A percentile compares a stretch with the other conserved stretches of the same genome.
Evolutionary conservation across 2,888 invertebrate species (phyloP).

Genomic region (Drosophila rellima): DNA sequence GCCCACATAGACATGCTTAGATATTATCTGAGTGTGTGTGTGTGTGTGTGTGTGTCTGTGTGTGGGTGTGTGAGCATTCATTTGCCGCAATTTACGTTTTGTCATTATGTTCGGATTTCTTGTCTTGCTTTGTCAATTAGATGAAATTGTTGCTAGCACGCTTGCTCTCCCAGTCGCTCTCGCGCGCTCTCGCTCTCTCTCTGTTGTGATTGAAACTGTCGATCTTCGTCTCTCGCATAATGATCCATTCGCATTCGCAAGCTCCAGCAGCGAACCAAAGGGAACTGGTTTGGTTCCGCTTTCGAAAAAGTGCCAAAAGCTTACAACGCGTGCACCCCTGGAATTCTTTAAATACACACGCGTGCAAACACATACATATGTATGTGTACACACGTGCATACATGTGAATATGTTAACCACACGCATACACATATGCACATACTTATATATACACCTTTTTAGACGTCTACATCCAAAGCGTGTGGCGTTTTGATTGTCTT

Average conservation of each 20-base stretch:
- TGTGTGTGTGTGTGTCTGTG: conserved; percentile 18
- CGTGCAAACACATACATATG: neutral
- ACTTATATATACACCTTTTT: neutral
- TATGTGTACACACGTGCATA: conserved; percentile 4
- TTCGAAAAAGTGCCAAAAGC: conserved; percentile 64
- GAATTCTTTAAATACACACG: conserved; percentile 63
- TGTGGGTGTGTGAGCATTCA: conserved; percentile 26
- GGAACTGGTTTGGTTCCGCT: conserved; percentile 79
- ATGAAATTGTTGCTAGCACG: conserved; percentile 30
- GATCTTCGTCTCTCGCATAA: conserved; percentile 50
- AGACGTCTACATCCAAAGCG: conserved; percentile 16
- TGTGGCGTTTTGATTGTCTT: conserved; percentile 42
- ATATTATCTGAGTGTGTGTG: conserved; percentile 9
- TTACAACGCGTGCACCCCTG: conserved; percentile 41
- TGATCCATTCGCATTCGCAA: conserved; percentile 57
- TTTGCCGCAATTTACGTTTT: conserved; percentile 48
- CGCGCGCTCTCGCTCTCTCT: neutral
- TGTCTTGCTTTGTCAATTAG: conserved; percentile 56
- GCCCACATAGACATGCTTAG: neutral
- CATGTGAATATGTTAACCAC: neutral
- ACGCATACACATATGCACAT: conserved; percentile 5
- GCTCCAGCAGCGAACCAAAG: conserved; percentile 17
- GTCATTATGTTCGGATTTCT: conserved; percentile 53
- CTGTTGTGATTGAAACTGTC: conserved; percentile 18
- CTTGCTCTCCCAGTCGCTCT: conserved; percentile 7